Base-by-base conservation (phyloP, 2,113 vertebrate species). In the Bufo gargarizans region DNA sequence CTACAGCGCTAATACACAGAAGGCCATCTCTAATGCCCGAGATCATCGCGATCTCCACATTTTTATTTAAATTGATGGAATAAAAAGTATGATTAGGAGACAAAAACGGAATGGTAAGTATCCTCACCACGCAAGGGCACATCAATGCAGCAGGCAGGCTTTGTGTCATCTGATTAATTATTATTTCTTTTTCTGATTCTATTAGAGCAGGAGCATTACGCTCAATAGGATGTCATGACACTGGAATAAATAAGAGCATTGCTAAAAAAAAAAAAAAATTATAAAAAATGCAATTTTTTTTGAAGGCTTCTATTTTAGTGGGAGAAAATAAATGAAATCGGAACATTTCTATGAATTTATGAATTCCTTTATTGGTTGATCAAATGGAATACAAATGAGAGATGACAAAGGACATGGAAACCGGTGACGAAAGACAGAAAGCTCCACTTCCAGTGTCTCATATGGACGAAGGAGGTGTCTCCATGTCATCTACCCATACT, bases 71-170 rank as follows among this genome's bases (percentile, higher is more conserved):
- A 78, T 79, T 69, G 77, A 86, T 69, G 61, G 61, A 69, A 86
- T 86, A 67, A 86, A 79, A 86, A 69, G 85, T 79, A 86, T 79
- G 61, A 86, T 86, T 86, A 86, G 67, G 61, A 86, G 76, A 69
- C 58, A 86, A 77, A 77, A 86, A 67, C 45, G 19, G 47, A 86
- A 78, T 77, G 19, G 56, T 55, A 65, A 65, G 58, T 63, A 45
- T 79, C 76, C 59, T 86, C 53, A 6, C 76, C 33, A 86, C 76
- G 11, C 74, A 77, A 79, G 76, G 58, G 59, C 74, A 65, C 59
- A 84, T 55, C 47, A 84, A 71, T 84, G 63, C 72, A 33, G 59
- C 82, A 5, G 69, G 65, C 65, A 67, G 72, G 82, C 59, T 84
- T 65, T 65, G 77, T 86, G 47, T 79, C 77, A 86, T 67, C 59